Percentiles rank a stretch among this genome's conserved stretches.
Conservation (phyloP, 2,888 invertebrate species). For the Leuctra nigra region DNA sequence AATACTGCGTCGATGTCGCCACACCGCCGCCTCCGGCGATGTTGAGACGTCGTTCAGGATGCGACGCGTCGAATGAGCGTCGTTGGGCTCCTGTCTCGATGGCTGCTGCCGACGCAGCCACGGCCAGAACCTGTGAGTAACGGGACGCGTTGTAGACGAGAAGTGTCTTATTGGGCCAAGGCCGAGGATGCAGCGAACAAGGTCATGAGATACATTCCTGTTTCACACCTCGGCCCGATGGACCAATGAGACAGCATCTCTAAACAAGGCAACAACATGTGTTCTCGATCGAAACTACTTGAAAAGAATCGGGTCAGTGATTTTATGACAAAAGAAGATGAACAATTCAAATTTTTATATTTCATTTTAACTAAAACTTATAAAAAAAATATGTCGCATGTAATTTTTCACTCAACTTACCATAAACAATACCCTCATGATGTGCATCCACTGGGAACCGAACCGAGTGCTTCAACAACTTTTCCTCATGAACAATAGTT, state of each 20-base stretch:
- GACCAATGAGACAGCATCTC: not conserved
- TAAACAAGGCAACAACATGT: not conserved
- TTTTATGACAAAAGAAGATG: not conserved
- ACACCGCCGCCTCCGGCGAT: slow-evolving; percentile 1
- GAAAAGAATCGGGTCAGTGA: not conserved
- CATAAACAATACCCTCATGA: slow-evolving; percentile 1
- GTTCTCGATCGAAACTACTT: not conserved
- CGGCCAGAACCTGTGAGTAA: slow-evolving; percentile 7
- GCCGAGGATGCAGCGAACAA: slow-evolving; percentile 1
- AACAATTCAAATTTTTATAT: not conserved
- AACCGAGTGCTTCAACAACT: not conserved
- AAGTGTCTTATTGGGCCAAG: not conserved
- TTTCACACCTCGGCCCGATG: not conserved
- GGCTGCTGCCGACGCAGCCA: slow-evolving; percentile 19
- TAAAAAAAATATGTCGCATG: not conserved
- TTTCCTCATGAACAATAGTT: not conserved
- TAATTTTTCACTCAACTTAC: slow-evolving; percentile 3
- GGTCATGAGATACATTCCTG: slow-evolving; percentile 1
- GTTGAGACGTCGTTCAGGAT: slow-evolving; percentile 13
- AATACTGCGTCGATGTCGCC: slow-evolving; percentile 25
- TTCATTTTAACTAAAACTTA: not conserved
- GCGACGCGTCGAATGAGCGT: slow-evolving; percentile 4
- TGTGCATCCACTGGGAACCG: slow-evolving; percentile 5
- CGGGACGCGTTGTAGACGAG: not conserved
- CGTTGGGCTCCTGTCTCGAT: not conserved